These are phyloP conservation scores for Marmota monax DNA, from an alignment of 2,113 vertebrate species.

Conservation along the genomic window DNA sequence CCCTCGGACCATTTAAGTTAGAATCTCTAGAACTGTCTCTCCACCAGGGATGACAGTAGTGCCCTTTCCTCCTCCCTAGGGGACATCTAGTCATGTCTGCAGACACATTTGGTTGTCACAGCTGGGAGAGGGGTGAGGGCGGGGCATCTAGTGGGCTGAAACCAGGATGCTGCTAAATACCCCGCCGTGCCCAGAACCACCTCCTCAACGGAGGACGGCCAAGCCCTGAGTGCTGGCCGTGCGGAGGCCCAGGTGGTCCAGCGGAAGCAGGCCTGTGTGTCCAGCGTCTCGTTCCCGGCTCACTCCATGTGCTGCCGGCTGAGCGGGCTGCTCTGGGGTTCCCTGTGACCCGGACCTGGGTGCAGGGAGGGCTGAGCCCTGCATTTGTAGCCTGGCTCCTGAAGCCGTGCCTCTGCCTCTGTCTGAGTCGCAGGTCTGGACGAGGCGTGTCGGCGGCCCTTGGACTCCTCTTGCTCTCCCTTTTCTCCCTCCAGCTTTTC, in stretches of 20 bases:
- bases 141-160: not conserved
- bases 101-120: not conserved
- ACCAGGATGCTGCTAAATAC: not conserved
- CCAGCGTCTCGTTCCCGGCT: rapidly evolving
- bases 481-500: not conserved
- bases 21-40: not conserved
- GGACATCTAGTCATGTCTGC: not conserved
- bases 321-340: rapidly evolving
- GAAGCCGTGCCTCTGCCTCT: rapidly evolving
- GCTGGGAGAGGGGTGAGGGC: not conserved
- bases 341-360: not conserved
- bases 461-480: not conserved
- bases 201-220: not conserved
- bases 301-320: not conserved
- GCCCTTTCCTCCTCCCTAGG: not conserved
- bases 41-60: not conserved
- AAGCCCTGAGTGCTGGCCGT: too few relatives aligned
- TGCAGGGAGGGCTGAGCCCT: not conserved
- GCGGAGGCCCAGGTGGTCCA: too few relatives aligned
- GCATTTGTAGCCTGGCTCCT: not conserved
- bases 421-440: rapidly evolving
- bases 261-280: not conserved
- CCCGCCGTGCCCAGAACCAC: rapidly evolving
- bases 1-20: not conserved
- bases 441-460: not conserved